Percentiles rank a stretch among this genome's conserved stretches.
Evolutionary conservation across 2,113 vertebrate species (phyloP).

Genomic region (Protobothrops mucrosquamatus): DNA sequence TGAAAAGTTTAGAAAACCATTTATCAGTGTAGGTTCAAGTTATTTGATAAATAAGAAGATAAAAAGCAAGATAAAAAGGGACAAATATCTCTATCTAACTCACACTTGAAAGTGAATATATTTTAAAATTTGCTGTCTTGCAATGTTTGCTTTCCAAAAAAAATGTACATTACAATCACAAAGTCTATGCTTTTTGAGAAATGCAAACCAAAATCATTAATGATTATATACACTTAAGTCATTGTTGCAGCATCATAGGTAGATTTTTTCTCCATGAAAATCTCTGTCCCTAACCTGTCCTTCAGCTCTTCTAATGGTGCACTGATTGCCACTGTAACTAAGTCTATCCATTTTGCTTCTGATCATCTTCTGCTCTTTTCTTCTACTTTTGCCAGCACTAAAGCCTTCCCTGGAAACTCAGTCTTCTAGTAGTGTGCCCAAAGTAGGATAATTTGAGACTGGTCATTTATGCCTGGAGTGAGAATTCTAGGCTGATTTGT

Average conservation of each 20-base stretch:
- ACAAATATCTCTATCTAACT: not conserved
- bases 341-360: not conserved
- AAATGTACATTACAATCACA: not conserved
- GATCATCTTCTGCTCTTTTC: not conserved
- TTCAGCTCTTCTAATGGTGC: not conserved
- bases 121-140: not conserved
- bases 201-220: not conserved
- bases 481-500: not conserved
- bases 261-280: too few relatives aligned
- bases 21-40: constrained; percentile 32
- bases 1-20: constrained; percentile 23
- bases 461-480: not conserved
- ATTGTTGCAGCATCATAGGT: not conserved
- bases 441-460: not conserved
- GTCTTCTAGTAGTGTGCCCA: not conserved
- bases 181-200: not conserved
- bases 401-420: not conserved
- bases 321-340: not conserved
- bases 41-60: not conserved
- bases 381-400: not conserved
- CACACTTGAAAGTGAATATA: not conserved
- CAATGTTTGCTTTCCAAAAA: not conserved
- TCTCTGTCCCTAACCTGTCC: not conserved
- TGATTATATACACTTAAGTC: not conserved
- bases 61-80: not conserved